phyloP scores from a whole-genome alignment of 1,140 invertebrate genomes.

The Aphis gossypii region DNA sequence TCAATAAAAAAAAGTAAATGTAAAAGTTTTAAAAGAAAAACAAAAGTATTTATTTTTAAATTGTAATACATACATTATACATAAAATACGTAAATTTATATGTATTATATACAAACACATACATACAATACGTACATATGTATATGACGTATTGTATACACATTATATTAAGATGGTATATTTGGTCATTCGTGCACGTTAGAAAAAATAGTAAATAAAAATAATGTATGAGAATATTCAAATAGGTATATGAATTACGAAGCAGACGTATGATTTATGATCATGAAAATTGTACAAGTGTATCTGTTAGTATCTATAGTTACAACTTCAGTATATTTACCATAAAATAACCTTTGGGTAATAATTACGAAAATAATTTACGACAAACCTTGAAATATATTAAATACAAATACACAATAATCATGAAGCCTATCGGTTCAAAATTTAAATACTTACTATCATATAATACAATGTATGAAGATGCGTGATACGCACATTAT shows the following conservation, averaged over 20 bases:
- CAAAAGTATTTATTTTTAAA: background rate
- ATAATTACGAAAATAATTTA: constrained; percentile 27
- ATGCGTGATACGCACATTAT: background rate
- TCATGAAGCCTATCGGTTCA: background rate
- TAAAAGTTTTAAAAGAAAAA: background rate
- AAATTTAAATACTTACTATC: constrained; percentile 3
- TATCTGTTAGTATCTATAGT: background rate
- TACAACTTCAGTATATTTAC: constrained; percentile 7
- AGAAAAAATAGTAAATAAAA: background rate
- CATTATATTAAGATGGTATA: background rate
- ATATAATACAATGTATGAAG: background rate
- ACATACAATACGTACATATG: too few species aligned
- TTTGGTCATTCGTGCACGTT: background rate
- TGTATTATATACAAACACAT: too few species aligned
- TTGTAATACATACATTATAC: background rate
- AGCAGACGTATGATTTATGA: background rate
- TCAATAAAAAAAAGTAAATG: background rate
- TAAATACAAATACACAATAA: background rate
- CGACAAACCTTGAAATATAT: constrained; percentile 24
- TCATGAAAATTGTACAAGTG: background rate
- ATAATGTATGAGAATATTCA: background rate
- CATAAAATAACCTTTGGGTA: background rate
- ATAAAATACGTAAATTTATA: too few species aligned
- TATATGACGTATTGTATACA: background rate
- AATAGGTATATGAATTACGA: background rate